Evolutionary conservation across 2,797 vertebrate species (phyloP), one percentile per base, ranked within the genome.

Genomic region (Liasis olivaceus): DNA sequence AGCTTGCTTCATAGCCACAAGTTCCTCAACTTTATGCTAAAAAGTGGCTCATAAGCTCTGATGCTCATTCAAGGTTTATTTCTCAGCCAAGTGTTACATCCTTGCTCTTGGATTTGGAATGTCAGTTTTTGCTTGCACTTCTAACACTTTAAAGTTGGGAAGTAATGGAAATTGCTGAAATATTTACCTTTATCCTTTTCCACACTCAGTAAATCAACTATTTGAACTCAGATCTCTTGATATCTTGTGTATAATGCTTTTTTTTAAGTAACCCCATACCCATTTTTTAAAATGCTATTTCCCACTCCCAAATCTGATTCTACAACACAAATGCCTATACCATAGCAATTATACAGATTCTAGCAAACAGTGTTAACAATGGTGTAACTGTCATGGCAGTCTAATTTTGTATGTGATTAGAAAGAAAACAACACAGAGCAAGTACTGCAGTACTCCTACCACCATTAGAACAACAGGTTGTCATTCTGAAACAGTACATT

Each of bases 331-430:
- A 96, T 93, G 96, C 94, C 95, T 93, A 96, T 93, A 96, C 96
- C 85, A 96, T 4, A 96, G 97, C 95, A 63, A 97, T 96, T 96
- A 97, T 95, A 94, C 94, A 97, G 93, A 95, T 97, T 88, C 93
- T 90, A 95, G 97, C 95, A 95, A 96, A 94, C 92, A 94, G 59
- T 77, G 93, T 92, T 81, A 93, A 92, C 24, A 94, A 96, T 92
- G 93, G 95, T 94, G 95, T 94, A 96, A 96, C 95, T 89, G 95
- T 95, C 95, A 92, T 95, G 93, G 95, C 87, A 94, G 96, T 95
- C 89, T 93, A 94, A 93, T 69, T 90, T 94, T 95, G 95, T 62
- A 95, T 96, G 95, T 96, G 91, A 64, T 94, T 63, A 81, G 36
- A 51, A 42, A 86, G 47, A n/a, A 89, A 42, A 93, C 9, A 81